These are phyloP conservation scores for Echinarachnius parma DNA, from an alignment of 53 echinoderm and acorn worm species.

Conservation along the genomic window DNA sequence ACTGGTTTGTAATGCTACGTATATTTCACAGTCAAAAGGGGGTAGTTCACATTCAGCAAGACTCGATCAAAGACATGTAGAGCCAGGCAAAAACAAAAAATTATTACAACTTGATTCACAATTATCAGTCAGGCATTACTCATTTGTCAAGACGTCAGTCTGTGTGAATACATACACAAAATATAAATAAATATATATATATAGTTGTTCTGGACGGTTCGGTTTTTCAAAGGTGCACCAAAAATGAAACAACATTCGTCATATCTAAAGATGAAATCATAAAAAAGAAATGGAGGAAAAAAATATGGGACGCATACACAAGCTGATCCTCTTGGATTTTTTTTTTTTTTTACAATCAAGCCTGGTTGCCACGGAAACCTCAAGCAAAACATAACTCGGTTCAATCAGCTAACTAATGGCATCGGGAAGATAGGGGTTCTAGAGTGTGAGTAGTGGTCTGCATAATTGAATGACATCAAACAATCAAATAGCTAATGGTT, in stretches of 20 bases:
- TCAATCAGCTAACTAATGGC: conserved; percentile 23
- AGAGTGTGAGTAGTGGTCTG: no score
- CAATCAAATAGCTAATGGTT: no score
- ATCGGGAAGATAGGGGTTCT: no score
- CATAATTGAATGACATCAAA: no score
- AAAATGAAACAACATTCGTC: conserved; percentile 33
- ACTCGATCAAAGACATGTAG: conserved; percentile 12
- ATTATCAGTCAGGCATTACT: conserved; percentile 36
- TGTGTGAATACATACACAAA: neutral
- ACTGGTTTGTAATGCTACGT: neutral
- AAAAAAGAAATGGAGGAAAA: conserved; percentile 9
- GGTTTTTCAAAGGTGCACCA: conserved; percentile 37
- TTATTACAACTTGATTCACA: conserved; percentile 20
- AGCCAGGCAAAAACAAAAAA: conserved; percentile 38
- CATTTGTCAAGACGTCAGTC: neutral
- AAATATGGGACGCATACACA: conserved; percentile 29
- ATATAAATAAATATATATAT: neutral
- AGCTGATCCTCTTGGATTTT: neutral
- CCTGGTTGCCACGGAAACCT: conserved; percentile 21
- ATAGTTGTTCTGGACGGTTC: neutral
- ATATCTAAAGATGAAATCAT: conserved; percentile 21
- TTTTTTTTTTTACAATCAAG: conserved; percentile 31
- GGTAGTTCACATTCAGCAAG: conserved; percentile 39
- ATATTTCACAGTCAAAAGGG: conserved; percentile 17
- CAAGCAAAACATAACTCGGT: conserved; percentile 25